A percentile compares a stretch with the other conserved stretches of the same genome.
These are phyloP conservation scores for Chouioia cunea DNA, from an alignment of 2,888 invertebrate genomes.

Conservation along the genomic window DNA sequence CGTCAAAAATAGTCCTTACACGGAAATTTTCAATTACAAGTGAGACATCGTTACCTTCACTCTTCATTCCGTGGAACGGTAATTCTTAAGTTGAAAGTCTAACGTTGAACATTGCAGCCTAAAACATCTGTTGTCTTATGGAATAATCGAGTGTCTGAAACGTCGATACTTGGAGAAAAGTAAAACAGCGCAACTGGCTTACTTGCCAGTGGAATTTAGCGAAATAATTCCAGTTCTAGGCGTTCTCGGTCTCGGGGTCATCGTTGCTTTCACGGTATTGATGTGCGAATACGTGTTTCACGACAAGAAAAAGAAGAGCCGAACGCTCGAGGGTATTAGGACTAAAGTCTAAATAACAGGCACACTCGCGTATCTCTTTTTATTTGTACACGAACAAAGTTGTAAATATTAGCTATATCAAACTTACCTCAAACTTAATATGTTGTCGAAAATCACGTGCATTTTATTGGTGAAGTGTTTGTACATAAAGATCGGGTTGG, in stretches of 20 bases:
- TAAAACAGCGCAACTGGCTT: conserved; percentile 11
- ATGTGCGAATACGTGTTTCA: conserved; percentile 27
- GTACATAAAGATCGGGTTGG: not conserved
- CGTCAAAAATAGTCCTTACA: conserved; percentile 45
- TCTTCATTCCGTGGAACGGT: too few species aligned
- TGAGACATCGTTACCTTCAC: conserved; percentile 3
- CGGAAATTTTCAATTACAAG: conserved; percentile 47
- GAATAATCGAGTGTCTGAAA: conserved; percentile 33
- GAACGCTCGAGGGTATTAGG: too few species aligned
- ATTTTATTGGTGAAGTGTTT: conserved; percentile 6
- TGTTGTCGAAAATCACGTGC: not conserved
- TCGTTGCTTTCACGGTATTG: conserved; percentile 1
- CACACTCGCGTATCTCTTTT: too few species aligned
- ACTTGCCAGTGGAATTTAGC: conserved; percentile 26
- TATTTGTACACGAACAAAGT: not conserved
- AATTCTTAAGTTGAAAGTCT: too few species aligned
- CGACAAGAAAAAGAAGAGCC: too few species aligned
- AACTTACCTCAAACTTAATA: conserved; percentile 12
- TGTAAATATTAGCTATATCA: conserved; percentile 36
- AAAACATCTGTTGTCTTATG: conserved; percentile 24
- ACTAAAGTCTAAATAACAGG: too few species aligned
- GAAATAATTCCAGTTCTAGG: conserved; percentile 30
- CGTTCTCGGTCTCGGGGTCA: conserved; percentile 25
- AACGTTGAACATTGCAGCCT: conserved; percentile 31
- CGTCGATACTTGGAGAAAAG: conserved; percentile 26